phyloP scores from a whole-genome alignment of 2,113 vertebrate species.

The Strix uralensis region DNA sequence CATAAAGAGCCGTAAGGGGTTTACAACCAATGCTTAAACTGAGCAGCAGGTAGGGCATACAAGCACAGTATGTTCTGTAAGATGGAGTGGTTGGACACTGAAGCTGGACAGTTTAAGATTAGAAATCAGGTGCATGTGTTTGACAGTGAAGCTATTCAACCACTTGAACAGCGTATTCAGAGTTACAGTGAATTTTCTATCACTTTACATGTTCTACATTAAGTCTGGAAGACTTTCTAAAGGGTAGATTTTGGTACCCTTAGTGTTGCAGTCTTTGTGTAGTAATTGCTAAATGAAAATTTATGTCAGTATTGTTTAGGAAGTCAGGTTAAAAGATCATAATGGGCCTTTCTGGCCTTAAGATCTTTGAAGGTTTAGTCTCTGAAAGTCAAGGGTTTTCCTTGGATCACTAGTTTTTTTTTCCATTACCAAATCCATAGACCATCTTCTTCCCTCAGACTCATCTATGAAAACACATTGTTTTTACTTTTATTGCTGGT shows the following conservation, averaged over 20 bases:
- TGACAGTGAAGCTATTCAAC: neutral
- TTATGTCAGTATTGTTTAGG: neutral
- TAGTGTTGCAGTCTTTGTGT: neutral
- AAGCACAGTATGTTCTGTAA: neutral
- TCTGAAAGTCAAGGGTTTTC: neutral
- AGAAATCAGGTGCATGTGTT: neutral
- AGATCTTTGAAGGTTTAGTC: neutral
- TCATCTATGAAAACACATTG: neutral
- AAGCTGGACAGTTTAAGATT: neutral
- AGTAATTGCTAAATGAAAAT: neutral
- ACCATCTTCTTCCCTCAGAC: neutral
- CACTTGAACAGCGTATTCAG: neutral
- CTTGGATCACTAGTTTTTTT: neutral
- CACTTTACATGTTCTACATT: neutral
- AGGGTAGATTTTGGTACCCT: neutral
- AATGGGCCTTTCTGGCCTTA: neutral
- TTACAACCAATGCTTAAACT: slow-evolving; percentile 5
- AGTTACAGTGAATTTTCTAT: neutral
- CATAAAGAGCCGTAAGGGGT: neutral
- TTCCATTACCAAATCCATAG: neutral
- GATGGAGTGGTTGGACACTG: neutral
- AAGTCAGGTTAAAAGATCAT: neutral
- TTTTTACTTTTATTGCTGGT: neutral
- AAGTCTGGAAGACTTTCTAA: neutral
- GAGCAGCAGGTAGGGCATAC: neutral